These are phyloP conservation scores for Dendrocincla fuliginosa DNA, from an alignment of 2,797 vertebrate species.

Conservation along the genomic window DNA sequence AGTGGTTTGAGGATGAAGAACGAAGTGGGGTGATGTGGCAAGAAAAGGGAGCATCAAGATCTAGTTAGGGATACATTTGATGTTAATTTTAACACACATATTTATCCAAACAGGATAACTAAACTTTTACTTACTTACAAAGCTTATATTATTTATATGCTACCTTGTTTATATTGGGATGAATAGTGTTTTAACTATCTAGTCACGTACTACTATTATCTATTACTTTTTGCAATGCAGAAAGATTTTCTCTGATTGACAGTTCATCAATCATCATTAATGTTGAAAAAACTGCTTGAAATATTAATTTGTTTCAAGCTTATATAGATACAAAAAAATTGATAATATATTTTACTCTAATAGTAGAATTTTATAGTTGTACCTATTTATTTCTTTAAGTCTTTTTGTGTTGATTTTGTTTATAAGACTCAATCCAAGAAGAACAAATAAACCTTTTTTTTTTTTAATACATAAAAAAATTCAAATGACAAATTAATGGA, in stretches of 20 bases:
- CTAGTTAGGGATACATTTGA: not conserved
- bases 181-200: not conserved
- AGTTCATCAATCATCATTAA: not conserved
- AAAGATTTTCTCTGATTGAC: not conserved
- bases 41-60: not conserved
- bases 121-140: not conserved
- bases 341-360: not conserved
- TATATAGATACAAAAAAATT: not conserved
- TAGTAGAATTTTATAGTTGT: not conserved
- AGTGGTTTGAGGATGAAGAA: not conserved
- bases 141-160: not conserved
- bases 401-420: not conserved
- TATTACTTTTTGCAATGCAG: not conserved
- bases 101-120: not conserved
- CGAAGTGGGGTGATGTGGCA: not conserved
- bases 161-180: not conserved
- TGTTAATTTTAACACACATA: not conserved
- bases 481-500: too few relatives aligned
- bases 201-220: not conserved
- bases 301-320: not conserved
- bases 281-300: not conserved
- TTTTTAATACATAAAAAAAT: not conserved
- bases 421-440: not conserved
- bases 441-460: not conserved
- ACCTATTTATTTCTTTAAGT: not conserved